These are phyloP conservation scores for Zaprionus capensis DNA, from an alignment of 1,140 invertebrate species.

Conservation along the genomic window DNA sequence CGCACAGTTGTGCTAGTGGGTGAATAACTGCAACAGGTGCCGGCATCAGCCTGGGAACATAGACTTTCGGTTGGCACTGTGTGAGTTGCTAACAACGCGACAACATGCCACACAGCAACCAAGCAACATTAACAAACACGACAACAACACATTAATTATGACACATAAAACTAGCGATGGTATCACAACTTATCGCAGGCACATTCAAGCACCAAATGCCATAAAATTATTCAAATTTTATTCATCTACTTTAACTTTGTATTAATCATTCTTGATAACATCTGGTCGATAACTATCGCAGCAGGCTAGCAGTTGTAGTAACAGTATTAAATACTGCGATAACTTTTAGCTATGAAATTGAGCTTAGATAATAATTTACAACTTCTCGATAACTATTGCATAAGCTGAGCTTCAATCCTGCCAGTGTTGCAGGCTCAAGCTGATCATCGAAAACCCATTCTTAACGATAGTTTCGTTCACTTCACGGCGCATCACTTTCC, in stretches of 20 bases:
- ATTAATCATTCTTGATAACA: neutral
- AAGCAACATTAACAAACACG: slow-evolving; percentile 45
- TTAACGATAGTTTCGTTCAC: neutral
- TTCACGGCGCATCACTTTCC: neutral
- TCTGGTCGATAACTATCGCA: neutral
- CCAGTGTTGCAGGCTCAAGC: neutral
- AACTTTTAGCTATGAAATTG: neutral
- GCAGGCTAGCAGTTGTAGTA: neutral
- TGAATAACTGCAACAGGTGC: slow-evolving; percentile 55
- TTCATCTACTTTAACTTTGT: neutral
- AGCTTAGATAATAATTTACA: neutral
- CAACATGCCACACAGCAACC: slow-evolving; percentile 44
- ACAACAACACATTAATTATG: slow-evolving; percentile 62
- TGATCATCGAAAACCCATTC: neutral
- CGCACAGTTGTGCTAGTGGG: slow-evolving; percentile 16
- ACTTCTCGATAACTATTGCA: neutral
- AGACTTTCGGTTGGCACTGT: slow-evolving; percentile 44
- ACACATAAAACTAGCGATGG: slow-evolving; percentile 34
- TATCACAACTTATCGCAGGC: slow-evolving; percentile 9
- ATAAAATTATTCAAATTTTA: neutral
- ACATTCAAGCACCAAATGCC: neutral
- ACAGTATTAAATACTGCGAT: neutral
- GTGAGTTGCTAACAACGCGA: slow-evolving; percentile 20
- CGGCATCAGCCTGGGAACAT: neutral
- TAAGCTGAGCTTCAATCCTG: neutral